Conservation (phyloP, 2,888 invertebrate genomes). For the Oxycera nigricornis region DNA sequence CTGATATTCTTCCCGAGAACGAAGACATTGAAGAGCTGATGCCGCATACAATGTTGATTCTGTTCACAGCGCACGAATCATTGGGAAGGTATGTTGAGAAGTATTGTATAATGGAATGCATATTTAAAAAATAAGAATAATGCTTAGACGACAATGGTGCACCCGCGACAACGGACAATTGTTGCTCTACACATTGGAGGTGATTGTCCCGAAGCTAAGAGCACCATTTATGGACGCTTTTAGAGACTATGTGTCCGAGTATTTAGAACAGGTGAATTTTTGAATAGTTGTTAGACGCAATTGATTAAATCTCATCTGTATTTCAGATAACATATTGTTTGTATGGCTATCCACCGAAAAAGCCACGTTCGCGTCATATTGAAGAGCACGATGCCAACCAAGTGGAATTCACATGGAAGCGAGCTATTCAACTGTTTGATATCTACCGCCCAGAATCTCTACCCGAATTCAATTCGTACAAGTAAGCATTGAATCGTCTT, state of each 20-base stretch:
- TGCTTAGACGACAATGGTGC: constrained; percentile 79
- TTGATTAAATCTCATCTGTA: neutral
- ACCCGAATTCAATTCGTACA: constrained; percentile 82
- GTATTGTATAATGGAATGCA: neutral
- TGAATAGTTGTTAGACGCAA: no score
- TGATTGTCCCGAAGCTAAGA: constrained; percentile 73
- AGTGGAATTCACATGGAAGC: constrained; percentile 74
- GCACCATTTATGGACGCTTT: constrained; percentile 70
- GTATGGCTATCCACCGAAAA: constrained; percentile 81
- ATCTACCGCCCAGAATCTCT: constrained; percentile 80
- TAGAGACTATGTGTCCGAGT: constrained; percentile 74
- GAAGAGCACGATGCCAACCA: constrained; percentile 73
- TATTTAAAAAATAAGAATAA: neutral
- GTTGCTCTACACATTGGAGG: constrained; percentile 78
- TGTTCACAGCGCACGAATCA: constrained; percentile 85
- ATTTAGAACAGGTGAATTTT: constrained; percentile 75
- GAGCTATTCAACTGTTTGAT: constrained; percentile 78
- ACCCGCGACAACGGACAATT: constrained; percentile 78
- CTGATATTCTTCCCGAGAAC: constrained; percentile 53
- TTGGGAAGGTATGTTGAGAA: constrained; percentile 67
- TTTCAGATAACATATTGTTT: constrained; percentile 74
- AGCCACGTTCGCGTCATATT: constrained; percentile 63
- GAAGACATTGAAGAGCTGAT: constrained; percentile 67
- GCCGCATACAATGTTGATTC: constrained; percentile 76
- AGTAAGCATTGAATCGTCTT: no score